Conservation (phyloP, 2,797 vertebrate species). For the Fundulus diaphanus region DNA sequence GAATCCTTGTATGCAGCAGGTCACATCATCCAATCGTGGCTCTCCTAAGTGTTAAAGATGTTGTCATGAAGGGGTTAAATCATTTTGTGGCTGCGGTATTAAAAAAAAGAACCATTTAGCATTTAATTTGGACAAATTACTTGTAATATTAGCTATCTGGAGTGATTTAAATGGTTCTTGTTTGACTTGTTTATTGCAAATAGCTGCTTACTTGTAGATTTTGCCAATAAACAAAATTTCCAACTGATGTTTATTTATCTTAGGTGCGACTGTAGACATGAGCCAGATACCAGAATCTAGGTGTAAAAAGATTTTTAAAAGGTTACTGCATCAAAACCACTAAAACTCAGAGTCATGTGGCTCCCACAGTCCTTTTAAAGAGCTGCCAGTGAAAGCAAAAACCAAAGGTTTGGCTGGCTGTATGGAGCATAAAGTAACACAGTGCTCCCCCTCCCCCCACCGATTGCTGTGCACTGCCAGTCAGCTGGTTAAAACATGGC, state of each 20-base stretch:
- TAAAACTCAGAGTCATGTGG: too few relatives aligned
- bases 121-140: not conserved
- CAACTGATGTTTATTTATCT: not conserved
- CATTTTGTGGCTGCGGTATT: not conserved
- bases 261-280: not conserved
- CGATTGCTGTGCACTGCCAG: not conserved
- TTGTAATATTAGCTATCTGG: not conserved
- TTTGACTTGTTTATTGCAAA: not conserved
- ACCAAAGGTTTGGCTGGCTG: too few relatives aligned
- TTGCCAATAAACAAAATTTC: not conserved
- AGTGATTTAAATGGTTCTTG: not conserved
- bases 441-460: not conserved
- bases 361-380: too few relatives aligned
- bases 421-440: too few relatives aligned
- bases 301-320: not conserved
- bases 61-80: not conserved
- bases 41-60: not conserved
- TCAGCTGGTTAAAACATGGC: not conserved
- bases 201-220: not conserved
- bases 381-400: too few relatives aligned
- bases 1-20: not conserved
- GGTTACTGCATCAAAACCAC: not conserved
- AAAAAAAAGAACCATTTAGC: not conserved
- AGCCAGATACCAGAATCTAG: not conserved
- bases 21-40: not conserved